Percentiles rank a stretch among this genome's conserved stretches.
phyloP scores from a whole-genome alignment of 2,888 invertebrate species.

The Nymphalis urticae region DNA sequence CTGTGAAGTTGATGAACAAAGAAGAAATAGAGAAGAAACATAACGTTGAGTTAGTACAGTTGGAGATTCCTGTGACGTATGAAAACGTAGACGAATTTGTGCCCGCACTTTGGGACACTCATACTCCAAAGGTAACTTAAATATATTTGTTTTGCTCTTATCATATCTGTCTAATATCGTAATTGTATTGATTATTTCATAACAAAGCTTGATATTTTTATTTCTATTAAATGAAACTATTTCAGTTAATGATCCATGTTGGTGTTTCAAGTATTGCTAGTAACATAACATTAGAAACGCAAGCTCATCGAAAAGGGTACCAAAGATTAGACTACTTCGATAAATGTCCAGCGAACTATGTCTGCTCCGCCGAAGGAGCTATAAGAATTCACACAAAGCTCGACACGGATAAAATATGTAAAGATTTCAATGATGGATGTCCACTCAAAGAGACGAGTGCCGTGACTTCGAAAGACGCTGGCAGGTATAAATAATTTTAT shows the following conservation, averaged over 20 bases:
- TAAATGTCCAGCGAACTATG: slow-evolving; percentile 70
- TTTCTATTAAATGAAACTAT: not conserved
- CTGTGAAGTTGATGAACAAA: slow-evolving; percentile 84
- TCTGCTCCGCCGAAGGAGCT: slow-evolving; percentile 66
- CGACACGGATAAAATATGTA: slow-evolving; percentile 77
- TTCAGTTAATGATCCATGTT: slow-evolving; percentile 89
- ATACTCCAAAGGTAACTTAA: slow-evolving; percentile 83
- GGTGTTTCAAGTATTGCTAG: slow-evolving; percentile 86
- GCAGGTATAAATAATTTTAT: slow-evolving; percentile 73
- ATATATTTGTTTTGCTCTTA: no score
- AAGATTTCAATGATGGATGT: slow-evolving; percentile 71
- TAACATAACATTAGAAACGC: slow-evolving; percentile 85
- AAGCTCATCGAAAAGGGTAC: slow-evolving; percentile 85
- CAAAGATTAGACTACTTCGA: slow-evolving; percentile 78
- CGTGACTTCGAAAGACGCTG: slow-evolving; percentile 83
- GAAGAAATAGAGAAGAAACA: slow-evolving; percentile 75
- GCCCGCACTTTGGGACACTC: slow-evolving; percentile 85
- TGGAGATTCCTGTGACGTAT: slow-evolving; percentile 88
- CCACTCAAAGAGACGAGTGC: slow-evolving; percentile 56
- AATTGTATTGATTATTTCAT: no score
- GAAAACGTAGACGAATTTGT: slow-evolving; percentile 84
- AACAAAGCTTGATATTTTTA: no score
- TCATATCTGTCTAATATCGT: no score
- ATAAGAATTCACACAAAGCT: slow-evolving; percentile 79
- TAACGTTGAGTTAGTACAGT: slow-evolving; percentile 76